Evolutionary conservation across 2,113 vertebrate genomes (phyloP), one percentile per base, ranked within the genome.

Genomic region (Dasyornis broadbenti): DNA sequence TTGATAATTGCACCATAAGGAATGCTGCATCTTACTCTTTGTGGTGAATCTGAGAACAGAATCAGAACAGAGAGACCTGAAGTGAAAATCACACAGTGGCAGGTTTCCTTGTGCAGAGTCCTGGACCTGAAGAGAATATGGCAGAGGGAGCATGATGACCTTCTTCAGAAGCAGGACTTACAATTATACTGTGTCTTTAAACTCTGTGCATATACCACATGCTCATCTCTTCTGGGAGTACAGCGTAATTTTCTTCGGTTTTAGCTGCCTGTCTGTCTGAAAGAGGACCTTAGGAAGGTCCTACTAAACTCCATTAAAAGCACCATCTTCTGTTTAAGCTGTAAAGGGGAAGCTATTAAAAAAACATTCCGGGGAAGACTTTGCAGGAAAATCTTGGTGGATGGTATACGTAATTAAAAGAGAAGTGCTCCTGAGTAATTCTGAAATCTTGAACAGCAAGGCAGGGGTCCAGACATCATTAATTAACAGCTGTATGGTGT

Each of bases 391-490:
- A 52, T 63, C 15, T 35, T 17, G 10, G 28, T 68, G 35, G 39
- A 31, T 11, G 42, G 18, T 27, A 68, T 4, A 66, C 15, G 22
- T 40, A 66, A 87, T 64, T 5, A 2, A 39, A 27, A 68, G 44
- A 64, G 35, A 65, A 56, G 35, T 19, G 16, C 8, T 73, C 14
- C 30, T 5, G 6, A 61, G n/a, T 37, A 80, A 44, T 42, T 90
- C 24, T 56, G 54, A 84, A 87, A 66, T 49, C 19, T 57, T 69
- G 31, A 60, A 57, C 54, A 64, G 23, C 30, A 42, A 65, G 45
- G 33, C 49, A 64, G 18, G 4, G 7, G 10, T 47, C 35, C 49
- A 82, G 49, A n/a, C 8, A 12, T 20, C 0, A 0, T 54, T 70
- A 52, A 60, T 47, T 78, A 84, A 49, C 26, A 71, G 20, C 21